Evolutionary conservation across 2,797 vertebrate species (phyloP).

Genomic region (Rhinichthys osculus): DNA sequence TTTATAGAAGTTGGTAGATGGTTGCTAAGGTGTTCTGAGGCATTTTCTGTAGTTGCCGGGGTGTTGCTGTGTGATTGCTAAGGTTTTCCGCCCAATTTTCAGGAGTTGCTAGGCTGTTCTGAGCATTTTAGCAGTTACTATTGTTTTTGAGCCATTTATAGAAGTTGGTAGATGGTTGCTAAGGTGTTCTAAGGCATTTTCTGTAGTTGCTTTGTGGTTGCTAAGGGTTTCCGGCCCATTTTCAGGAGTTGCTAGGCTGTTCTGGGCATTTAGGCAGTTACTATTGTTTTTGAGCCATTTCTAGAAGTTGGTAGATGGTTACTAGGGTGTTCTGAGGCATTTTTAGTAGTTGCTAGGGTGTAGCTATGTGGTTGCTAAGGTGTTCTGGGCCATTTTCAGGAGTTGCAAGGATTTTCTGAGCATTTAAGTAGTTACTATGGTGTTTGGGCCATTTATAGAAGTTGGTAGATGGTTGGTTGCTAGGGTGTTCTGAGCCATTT

Average conservation of each 20-base stretch:
- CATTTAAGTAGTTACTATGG: no score
- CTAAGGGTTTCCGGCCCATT: not conserved
- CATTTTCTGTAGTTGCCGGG: not conserved
- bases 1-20: not conserved
- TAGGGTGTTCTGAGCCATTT: no score
- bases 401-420: not conserved
- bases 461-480: not conserved
- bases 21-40: not conserved
- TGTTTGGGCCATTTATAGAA: not conserved
- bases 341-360: not conserved
- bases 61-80: not conserved
- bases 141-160: no score
- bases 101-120: no score
- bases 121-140: no score
- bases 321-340: not conserved
- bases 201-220: no score
- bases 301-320: not conserved
- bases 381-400: not conserved
- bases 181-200: no score
- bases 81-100: not conserved
- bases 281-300: not conserved
- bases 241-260: not conserved
- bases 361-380: not conserved
- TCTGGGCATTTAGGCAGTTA: not conserved
- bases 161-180: no score